phyloP scores from a whole-genome alignment of 2,888 invertebrate genomes.

The Thelaira solivaga region DNA sequence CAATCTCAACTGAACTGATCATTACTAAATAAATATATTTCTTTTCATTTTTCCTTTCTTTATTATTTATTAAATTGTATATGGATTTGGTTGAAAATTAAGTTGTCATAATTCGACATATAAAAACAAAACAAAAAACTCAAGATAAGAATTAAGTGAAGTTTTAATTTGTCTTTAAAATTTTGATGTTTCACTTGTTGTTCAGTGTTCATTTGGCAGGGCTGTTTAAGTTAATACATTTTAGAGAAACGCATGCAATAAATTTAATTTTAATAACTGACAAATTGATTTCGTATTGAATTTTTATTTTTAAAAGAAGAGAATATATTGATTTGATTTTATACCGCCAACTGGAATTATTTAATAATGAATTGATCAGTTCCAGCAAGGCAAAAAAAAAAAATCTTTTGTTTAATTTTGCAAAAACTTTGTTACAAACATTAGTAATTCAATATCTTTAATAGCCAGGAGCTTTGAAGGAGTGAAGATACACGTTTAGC shows the following conservation, averaged over 20 bases:
- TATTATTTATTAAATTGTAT: neutral
- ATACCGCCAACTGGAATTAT: too few species aligned
- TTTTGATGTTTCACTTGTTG: slow-evolving; percentile 47
- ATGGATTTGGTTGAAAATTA: slow-evolving; percentile 45
- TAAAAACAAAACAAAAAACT: slow-evolving; percentile 11
- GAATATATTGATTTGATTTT: too few species aligned
- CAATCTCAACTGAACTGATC: slow-evolving; percentile 56
- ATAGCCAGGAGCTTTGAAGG: too few species aligned
- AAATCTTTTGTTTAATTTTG: too few species aligned
- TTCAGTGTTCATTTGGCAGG: neutral
- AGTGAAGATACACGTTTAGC: too few species aligned
- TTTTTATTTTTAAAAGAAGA: too few species aligned
- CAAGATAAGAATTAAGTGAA: slow-evolving; percentile 50
- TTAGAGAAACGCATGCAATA: slow-evolving; percentile 16
- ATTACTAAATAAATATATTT: slow-evolving; percentile 49
- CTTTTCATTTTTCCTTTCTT: slow-evolving; percentile 5
- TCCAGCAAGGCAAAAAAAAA: too few species aligned
- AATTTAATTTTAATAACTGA: slow-evolving; percentile 23
- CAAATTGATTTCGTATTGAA: slow-evolving; percentile 41
- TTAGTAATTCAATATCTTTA: too few species aligned
- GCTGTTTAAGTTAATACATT: neutral
- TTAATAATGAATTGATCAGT: too few species aligned
- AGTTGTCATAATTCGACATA: slow-evolving; percentile 60
- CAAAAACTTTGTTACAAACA: too few species aligned
- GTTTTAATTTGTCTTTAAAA: slow-evolving; percentile 59